Conservation (phyloP, 2,797 vertebrate species). For the Adelosebastes latens region DNA sequence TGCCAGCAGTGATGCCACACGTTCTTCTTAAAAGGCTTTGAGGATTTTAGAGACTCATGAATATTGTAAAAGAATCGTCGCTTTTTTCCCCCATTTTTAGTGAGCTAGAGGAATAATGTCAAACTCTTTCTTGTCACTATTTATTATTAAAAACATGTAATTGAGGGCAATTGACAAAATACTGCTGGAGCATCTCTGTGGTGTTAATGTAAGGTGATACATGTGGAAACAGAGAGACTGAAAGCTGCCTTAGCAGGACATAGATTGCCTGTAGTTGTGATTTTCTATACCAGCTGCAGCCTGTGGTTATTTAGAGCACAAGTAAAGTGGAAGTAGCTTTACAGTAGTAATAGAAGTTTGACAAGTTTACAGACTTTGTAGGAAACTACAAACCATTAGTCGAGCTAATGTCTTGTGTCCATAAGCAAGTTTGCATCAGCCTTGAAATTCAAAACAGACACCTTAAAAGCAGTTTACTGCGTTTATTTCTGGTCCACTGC, state of each 20-base stretch:
- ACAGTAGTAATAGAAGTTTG: conserved; percentile 10
- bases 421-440: conserved; percentile 16
- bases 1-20: conserved; percentile 62
- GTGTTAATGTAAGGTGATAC: conserved; percentile 8
- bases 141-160: conserved; percentile 50
- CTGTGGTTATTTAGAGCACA: conserved; percentile 12
- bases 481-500: neutral
- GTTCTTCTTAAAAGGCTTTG: conserved; percentile 70
- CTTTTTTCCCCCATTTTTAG: conserved; percentile 31
- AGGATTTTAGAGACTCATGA: conserved; percentile 68
- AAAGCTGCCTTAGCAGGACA: neutral
- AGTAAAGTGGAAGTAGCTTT: neutral
- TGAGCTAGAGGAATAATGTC: conserved; percentile 33
- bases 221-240: conserved; percentile 3
- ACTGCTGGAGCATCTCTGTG: neutral
- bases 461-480: neutral
- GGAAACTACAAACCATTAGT: conserved; percentile 36
- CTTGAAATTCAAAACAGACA: conserved; percentile 20
- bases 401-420: conserved; percentile 31
- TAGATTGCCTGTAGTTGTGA: neutral
- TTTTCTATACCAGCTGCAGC: conserved; percentile 13
- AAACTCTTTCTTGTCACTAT: conserved; percentile 32
- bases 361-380: conserved; percentile 25
- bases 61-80: conserved; percentile 66
- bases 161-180: conserved; percentile 45